A percentile compares a stretch with the other conserved stretches of the same genome.
Conservation (phyloP, 2,797 vertebrate genomes). For the Myripristis murdjan region DNA sequence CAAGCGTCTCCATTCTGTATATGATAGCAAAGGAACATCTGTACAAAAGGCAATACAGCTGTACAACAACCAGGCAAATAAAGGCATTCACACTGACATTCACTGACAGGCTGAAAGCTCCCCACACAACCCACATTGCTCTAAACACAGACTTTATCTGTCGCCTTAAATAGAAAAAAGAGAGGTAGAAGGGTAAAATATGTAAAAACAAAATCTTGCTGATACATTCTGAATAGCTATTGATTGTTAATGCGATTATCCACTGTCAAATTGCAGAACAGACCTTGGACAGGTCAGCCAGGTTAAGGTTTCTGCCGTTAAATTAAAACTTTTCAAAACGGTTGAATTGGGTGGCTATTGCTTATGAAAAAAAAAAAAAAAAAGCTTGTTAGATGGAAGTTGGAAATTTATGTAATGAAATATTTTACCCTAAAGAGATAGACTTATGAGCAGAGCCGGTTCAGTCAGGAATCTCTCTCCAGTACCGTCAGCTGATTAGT, state of each 20-base stretch:
- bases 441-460: no score
- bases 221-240: conserved; percentile 7
- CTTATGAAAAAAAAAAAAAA: no score
- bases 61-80: conserved; percentile 35
- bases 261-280: neutral
- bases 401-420: neutral
- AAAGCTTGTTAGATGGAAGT: neutral
- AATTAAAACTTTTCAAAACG: neutral
- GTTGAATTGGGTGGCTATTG: neutral
- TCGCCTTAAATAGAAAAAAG: conserved; percentile 58
- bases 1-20: conserved; percentile 12
- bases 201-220: conserved; percentile 2
- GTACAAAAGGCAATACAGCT: conserved; percentile 51
- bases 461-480: no score
- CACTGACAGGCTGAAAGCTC: conserved; percentile 31
- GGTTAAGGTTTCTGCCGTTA: conserved; percentile 1
- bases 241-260: conserved; percentile 44
- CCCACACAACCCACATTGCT: conserved; percentile 34
- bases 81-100: conserved; percentile 42
- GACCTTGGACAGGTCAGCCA: neutral
- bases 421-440: no score
- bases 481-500: no score
- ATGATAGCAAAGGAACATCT: neutral
- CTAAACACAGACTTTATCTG: conserved; percentile 38
- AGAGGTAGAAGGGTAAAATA: conserved; percentile 69